Percentiles rank a stretch among this genome's conserved stretches.
Evolutionary conservation across 2,888 invertebrate species (phyloP).

Genomic region (Drosophila basisetae): DNA sequence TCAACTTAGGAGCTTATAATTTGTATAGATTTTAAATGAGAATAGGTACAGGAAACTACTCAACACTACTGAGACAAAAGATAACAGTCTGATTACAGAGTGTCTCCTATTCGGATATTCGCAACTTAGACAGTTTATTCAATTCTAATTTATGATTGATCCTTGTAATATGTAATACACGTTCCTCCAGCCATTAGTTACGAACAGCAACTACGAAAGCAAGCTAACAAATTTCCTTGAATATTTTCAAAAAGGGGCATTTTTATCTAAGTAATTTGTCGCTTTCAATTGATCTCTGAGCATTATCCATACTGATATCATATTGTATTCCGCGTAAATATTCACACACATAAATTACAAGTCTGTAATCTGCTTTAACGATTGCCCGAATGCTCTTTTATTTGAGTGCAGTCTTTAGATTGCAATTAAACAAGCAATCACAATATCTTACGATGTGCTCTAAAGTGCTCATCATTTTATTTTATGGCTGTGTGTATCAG

Average conservation of each 20-base stretch:
- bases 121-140: background rate
- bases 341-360: constrained; percentile 34
- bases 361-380: constrained; percentile 56
- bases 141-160: background rate
- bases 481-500: constrained; percentile 36
- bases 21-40: background rate
- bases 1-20: background rate
- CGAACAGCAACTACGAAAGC: background rate
- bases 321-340: constrained; percentile 22
- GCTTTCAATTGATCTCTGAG: background rate
- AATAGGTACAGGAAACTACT: background rate
- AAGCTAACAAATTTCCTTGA: background rate
- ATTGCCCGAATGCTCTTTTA: constrained; percentile 46
- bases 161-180: background rate
- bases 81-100: background rate
- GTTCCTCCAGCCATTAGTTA: background rate
- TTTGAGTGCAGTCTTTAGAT: constrained; percentile 35
- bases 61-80: background rate
- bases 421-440: constrained; percentile 69
- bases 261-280: background rate
- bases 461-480: constrained; percentile 42
- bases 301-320: background rate
- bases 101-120: background rate
- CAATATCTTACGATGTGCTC: constrained; percentile 33
- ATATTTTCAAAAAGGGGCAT: background rate